These are phyloP conservation scores for Tretioscincus oriximinensis DNA, from an alignment of 2,113 vertebrate species.

Conservation along the genomic window DNA sequence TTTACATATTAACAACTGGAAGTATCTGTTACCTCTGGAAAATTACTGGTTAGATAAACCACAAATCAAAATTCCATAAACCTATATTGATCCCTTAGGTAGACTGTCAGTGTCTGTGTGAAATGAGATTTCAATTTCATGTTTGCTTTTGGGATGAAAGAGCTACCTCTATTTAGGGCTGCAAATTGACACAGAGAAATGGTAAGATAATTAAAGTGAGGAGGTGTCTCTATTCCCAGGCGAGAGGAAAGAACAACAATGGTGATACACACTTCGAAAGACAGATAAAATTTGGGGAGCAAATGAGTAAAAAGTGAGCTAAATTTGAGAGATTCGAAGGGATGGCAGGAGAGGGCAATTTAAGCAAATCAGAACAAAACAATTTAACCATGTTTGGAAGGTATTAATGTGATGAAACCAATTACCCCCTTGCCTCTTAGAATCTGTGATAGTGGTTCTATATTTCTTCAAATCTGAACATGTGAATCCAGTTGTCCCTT, in stretches of 20 bases:
- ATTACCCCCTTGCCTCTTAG: conserved; percentile 27
- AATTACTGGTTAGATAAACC: too few species aligned
- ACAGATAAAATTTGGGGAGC: not conserved
- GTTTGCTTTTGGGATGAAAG: conserved; percentile 19
- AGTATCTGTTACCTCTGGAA: too few species aligned
- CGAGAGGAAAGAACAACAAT: not conserved
- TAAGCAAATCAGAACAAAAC: not conserved
- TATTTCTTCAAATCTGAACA: not conserved
- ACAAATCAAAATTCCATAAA: too few species aligned
- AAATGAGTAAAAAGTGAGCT: not conserved
- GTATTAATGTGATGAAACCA: conserved; percentile 12
- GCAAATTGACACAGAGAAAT: not conserved
- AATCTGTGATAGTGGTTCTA: conserved; percentile 32
- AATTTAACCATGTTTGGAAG: conserved; percentile 40
- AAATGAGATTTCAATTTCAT: conserved; percentile 10
- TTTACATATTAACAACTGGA: too few species aligned
- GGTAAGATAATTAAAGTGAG: not conserved
- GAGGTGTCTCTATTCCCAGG: not conserved
- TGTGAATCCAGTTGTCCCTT: too few species aligned
- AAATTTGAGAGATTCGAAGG: not conserved
- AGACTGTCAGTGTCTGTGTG: too few species aligned
- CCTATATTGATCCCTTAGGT: too few species aligned
- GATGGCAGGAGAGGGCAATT: not conserved
- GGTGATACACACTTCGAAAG: too few species aligned
- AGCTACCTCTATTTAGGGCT: not conserved